Base-by-base conservation (phyloP, 2,797 vertebrate genomes). In the Semaprochilodus insignis region DNA sequence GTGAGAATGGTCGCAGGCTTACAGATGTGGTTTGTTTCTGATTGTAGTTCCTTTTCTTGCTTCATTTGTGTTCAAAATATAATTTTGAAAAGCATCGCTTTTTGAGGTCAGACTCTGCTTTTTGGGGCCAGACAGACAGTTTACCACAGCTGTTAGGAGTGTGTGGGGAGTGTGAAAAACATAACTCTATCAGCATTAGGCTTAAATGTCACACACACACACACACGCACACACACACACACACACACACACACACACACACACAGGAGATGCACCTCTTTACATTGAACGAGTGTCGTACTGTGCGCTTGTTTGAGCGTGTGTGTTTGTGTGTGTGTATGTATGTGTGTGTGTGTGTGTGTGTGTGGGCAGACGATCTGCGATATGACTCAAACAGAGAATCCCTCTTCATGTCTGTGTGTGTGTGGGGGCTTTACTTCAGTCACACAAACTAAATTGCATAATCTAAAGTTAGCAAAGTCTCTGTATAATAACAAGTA, bases 331-430 rank as follows among this genome's bases (percentile, higher is more conserved):
- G 71, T 60, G 62, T 77, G 69, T 73, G 74, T 60, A 76, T 80
- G 65, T 85, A 54, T 85, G 84, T 66, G 66, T 76, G 62, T 75
- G 72, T 83, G 83, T 83, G 76, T 54, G 60, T 77, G 76, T 77
- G 78, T 84, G 77, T 84, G 81, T 73, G 86, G 93, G 93, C 91
- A 92, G 92, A 91, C 86, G 89, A 93, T 91, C 89, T 86, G 84
- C 83, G 88, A 88, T 90, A 89, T 94, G 94, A 94, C 90, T 95
- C 93, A 94, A 93, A 93, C 88, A 90, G 93, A 94, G 91, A 94
- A 92, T 90, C 91, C 89, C 91, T 93, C 89, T 91, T 90, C 89
- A 91, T 90, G 90, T 89, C 92, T 86, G 85, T 87, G 89, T 87
- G 90, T 87, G 84, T 91, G 91, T 82, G 90, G 94, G 90, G 93